Percentiles rank a stretch among this genome's conserved stretches.
Evolutionary conservation across 1,140 invertebrate species (phyloP).

Genomic region (Leptinotarsa defecta): DNA sequence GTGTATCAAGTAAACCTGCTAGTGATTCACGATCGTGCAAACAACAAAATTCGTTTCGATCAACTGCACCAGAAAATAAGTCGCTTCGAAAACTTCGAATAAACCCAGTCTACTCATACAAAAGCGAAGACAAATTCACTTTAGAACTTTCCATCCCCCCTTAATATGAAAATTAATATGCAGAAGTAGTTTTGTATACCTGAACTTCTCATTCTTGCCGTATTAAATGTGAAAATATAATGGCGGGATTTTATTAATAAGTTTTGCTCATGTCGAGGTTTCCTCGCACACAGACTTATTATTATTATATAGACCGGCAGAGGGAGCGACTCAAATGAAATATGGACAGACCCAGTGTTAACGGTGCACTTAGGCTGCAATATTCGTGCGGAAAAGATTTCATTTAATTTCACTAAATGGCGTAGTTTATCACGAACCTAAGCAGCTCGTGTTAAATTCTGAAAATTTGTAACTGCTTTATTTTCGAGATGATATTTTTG

Average conservation of each 20-base stretch:
- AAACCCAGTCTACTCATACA: not conserved
- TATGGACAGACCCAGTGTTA: not conserved
- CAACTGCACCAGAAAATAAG: not conserved
- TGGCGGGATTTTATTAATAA: conserved; percentile 31
- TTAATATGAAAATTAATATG: conserved; percentile 33
- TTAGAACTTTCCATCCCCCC: not conserved
- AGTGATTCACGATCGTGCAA: no score
- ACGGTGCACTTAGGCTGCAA: not conserved
- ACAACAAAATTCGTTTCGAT: not conserved
- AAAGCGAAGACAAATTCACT: not conserved
- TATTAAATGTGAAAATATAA: conserved; percentile 31
- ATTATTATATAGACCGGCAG: not conserved
- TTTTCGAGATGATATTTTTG: no score
- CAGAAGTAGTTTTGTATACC: conserved; percentile 32
- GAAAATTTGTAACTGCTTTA: no score
- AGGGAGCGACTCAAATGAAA: not conserved
- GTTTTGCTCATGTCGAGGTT: not conserved
- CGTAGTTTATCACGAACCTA: no score
- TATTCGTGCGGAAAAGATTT: no score
- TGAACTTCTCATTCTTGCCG: conserved; percentile 22
- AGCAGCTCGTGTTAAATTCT: no score
- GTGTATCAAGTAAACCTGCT: no score
- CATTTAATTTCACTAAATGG: no score
- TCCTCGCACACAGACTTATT: not conserved
- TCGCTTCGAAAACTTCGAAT: not conserved